Conservation (phyloP, 1,140 invertebrate genomes). For the Physella acuta region DNA sequence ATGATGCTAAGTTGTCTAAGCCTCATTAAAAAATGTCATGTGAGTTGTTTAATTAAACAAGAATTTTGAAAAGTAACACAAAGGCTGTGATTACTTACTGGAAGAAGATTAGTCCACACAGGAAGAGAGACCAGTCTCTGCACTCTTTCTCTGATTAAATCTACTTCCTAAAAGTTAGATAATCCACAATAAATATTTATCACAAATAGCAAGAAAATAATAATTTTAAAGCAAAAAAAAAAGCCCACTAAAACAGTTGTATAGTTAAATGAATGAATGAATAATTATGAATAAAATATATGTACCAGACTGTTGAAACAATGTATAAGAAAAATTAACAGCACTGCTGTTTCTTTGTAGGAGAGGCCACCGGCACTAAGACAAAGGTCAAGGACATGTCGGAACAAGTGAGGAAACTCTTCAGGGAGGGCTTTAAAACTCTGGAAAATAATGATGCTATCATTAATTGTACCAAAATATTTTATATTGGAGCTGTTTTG, state of each 20-base stretch:
- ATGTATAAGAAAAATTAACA: slow-evolving; percentile 91
- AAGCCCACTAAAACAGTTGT: too few relatives aligned
- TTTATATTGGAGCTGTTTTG: too few relatives aligned
- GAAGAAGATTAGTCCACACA: slow-evolving; percentile 90
- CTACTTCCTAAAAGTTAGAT: slow-evolving; percentile 78
- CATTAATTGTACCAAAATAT: too few relatives aligned
- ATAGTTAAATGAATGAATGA: too few relatives aligned
- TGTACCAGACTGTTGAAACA: slow-evolving; percentile 84
- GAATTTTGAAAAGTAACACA: not conserved
- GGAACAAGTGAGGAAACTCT: slow-evolving; percentile 86
- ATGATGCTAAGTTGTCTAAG: too few relatives aligned
- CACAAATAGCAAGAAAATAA: too few relatives aligned
- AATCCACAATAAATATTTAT: too few relatives aligned
- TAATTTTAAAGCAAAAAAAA: too few relatives aligned
- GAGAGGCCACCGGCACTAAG: slow-evolving; percentile 66
- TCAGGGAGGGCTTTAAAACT: slow-evolving; percentile 78
- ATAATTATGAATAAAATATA: slow-evolving; percentile 10
- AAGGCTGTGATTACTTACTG: slow-evolving; percentile 61
- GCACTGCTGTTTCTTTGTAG: slow-evolving; percentile 80
- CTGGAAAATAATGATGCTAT: too few relatives aligned
- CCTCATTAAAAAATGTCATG: too few relatives aligned
- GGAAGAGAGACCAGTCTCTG: slow-evolving; percentile 89
- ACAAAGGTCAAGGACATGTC: slow-evolving; percentile 75
- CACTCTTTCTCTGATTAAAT: slow-evolving; percentile 87
- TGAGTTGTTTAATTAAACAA: slow-evolving; percentile 7